Base-by-base conservation (phyloP, 1,140 invertebrate species). In the Drosophila pachea region DNA sequence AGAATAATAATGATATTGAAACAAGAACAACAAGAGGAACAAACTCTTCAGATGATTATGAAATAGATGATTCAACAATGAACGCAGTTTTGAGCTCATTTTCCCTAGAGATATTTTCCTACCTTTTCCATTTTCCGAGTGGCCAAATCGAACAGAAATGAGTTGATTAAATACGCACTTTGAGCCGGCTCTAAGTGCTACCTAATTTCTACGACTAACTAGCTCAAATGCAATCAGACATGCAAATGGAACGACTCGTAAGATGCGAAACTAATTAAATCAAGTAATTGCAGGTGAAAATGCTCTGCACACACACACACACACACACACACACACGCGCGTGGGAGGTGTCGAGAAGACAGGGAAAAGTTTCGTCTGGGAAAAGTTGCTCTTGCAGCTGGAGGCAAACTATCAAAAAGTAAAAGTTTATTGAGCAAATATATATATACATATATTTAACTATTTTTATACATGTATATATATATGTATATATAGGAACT, bases 251-350 rank as follows among this genome's bases (percentile, higher is more conserved):
- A n/a, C 9, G n/a, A 5, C 48, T 61, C 11, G 1, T 12, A 33
- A 62, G 31, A 62, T 61, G 42, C 29, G 5, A 8, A 68, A 55
- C 50, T 68, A 68, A 68, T 63, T 62, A 55, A 42, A 55, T 48
- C 38, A 33, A 7, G 5, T 6, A 31, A 49, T 32, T 66, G 35
- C 53, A 65, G 48, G 43, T 36, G 16, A 65, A 48, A 48, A 48
- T 48, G 45, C n/a, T 48, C 22, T 3, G 3, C 22, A 22, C 22
- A 22, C 22, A 22, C 22, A 22, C 22, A 22, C 22, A 22, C 22
- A 3, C 22, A 22, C 3, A 22, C 22, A 22, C 22, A 22, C 22
- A 2, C 22, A 22, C 3, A 22, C 22, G 3, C 22, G 3, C 22
- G 1, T 3, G 5, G 11, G 12, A 42, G n/a, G 40, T 40, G n/a